Evolutionary conservation across 2,113 vertebrate genomes (phyloP).

Genomic region (Balaeniceps rex): DNA sequence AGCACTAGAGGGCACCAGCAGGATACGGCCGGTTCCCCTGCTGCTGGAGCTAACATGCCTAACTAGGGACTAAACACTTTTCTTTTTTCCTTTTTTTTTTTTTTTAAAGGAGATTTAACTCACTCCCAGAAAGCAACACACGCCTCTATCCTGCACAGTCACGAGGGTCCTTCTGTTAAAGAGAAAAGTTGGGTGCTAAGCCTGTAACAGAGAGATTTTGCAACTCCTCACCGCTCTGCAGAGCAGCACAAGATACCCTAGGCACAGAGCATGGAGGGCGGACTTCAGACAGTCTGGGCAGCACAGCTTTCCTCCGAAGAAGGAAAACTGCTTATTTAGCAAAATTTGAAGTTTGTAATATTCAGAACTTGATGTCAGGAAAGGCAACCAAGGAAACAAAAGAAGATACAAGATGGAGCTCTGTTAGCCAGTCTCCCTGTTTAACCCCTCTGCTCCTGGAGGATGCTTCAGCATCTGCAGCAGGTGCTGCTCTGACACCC

Average conservation of each 20-base stretch:
- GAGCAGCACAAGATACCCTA: fast-evolving
- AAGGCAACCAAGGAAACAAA: neutral
- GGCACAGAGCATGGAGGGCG: neutral
- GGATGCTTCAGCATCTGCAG: neutral
- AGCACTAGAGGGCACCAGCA: constrained; percentile 58
- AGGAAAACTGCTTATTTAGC: neutral
- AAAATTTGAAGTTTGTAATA: neutral
- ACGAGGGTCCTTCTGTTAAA: neutral
- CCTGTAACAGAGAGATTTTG: neutral
- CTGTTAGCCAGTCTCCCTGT: neutral
- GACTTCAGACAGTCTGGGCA: neutral
- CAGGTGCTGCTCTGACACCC: neutral
- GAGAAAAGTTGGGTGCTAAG: neutral
- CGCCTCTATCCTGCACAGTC: neutral
- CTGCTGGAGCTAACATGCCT: neutral
- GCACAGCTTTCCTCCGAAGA: neutral
- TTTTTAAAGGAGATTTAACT: neutral
- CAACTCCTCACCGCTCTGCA: too few relatives aligned
- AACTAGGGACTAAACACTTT: fast-evolving
- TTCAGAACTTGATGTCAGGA: neutral
- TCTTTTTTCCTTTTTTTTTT: neutral
- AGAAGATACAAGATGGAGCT: neutral
- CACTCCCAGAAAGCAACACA: neutral
- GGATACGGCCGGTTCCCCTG: neutral
- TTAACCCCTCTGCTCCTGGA: neutral